Percentiles rank a stretch among this genome's conserved stretches.
Conservation (phyloP, 2,888 invertebrate species). For the Odontocerum albicorne region DNA sequence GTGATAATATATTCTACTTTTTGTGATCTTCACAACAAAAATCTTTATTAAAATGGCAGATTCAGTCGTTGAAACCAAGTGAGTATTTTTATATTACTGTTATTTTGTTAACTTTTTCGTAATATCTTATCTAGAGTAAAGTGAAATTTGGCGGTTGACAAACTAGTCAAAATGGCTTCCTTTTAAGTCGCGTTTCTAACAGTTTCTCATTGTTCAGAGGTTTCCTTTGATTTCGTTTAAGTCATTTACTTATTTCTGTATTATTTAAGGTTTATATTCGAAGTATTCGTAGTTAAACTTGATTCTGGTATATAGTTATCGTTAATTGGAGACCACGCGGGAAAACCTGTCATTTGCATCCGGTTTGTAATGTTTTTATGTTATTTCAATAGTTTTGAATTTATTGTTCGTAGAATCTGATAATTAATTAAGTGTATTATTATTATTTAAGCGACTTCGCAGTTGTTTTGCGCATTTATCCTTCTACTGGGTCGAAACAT, state of each 20-base stretch:
- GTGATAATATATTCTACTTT: conserved; percentile 13
- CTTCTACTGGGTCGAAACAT: conserved; percentile 16
- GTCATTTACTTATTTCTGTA: too few species aligned
- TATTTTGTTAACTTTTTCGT: conserved; percentile 22
- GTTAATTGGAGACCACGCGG: conserved; percentile 28
- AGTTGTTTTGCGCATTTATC: conserved; percentile 11
- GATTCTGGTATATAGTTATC: background rate
- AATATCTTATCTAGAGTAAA: conserved; percentile 20
- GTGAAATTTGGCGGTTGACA: conserved; percentile 45
- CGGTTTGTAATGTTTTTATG: conserved; percentile 4
- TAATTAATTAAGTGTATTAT: background rate
- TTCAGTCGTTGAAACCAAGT: conserved; percentile 63
- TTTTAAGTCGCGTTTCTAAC: conserved; percentile 37
- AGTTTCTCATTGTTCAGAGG: background rate
- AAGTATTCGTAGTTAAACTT: too few species aligned
- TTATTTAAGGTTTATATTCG: too few species aligned
- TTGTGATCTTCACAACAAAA: conserved; percentile 18
- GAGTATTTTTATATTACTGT: conserved; percentile 49
- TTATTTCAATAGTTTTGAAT: background rate
- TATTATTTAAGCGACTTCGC: conserved; percentile 1
- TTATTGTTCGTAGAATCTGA: too few species aligned
- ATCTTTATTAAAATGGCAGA: conserved; percentile 62
- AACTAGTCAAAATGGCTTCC: conserved; percentile 60
- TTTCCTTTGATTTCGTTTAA: background rate
- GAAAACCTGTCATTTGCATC: conserved; percentile 32